Base-by-base conservation (phyloP, 64 coral and sea anemone species). In the Montipora sp. region DNA sequence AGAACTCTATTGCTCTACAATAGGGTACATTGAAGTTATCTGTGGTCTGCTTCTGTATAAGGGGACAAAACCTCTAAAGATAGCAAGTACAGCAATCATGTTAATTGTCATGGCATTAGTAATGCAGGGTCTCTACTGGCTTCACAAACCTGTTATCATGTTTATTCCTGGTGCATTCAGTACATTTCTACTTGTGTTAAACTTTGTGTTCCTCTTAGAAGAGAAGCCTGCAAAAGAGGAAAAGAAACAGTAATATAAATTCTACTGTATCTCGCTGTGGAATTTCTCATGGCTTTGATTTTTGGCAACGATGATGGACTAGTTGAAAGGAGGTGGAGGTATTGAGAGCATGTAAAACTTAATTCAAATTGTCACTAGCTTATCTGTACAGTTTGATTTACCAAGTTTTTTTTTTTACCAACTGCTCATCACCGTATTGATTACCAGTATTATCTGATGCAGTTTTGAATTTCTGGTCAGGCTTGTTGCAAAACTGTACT, bases 21-120 rank as follows among this genome's bases (percentile, higher is more conserved):
- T 96, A 46, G 95, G 95, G 66, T 81, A 73, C 48, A 4, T 93
- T 23, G 95, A 96, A 87, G 73, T 85, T 44, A 47, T 72, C 7
- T 47, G 95, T 90, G 95, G 73, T 7, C 65, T 70, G 4, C 19
- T 96, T 27, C 77, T 96, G 36, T 78, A 89, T 78, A 21, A 79
- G 2, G 91, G 61, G 19, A 91, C 95, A 47, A 81, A 63, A 8
- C 80, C 73, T 53, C 75, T 96, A 9, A 93, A 93, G 48, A 50
- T 96, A 11, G 44, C 89, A 80, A 84, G 87, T 24, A 85, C 47
- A 10, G 23, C 82, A 49, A 58, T 96, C 9, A 63, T 93, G 11
- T 36, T 93, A 69, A 57, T 96, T 3, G 15, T 93, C 47, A 96
- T 96, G 95, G 51, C 12, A 15, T 80, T 88, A 20, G 66, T 88